phyloP scores from a whole-genome alignment of 2,888 invertebrate genomes.

The Pyrrhosoma nymphula region DNA sequence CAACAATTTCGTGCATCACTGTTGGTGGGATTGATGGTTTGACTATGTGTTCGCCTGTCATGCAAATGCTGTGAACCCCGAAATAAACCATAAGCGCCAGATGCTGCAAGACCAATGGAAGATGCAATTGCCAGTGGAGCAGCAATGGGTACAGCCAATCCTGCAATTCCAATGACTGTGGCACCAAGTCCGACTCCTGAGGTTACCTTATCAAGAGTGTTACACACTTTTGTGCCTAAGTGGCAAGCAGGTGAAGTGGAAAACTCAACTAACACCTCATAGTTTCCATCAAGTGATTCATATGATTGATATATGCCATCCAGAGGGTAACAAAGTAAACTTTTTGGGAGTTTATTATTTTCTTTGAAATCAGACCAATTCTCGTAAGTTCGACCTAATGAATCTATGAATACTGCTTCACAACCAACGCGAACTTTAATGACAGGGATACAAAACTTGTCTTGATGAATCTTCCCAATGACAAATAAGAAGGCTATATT shows the following conservation, averaged over 20 bases:
- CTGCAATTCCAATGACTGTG: constrained; percentile 80
- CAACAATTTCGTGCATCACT: constrained; percentile 82
- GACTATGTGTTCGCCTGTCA: constrained; percentile 80
- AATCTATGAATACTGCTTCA: constrained; percentile 75
- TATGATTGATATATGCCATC: constrained; percentile 79
- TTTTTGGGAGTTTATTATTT: constrained; percentile 80
- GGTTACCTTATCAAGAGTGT: constrained; percentile 73
- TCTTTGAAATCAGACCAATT: constrained; percentile 80
- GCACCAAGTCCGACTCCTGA: constrained; percentile 76
- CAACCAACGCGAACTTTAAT: not conserved
- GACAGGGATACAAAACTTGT: not conserved
- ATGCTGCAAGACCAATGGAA: constrained; percentile 78
- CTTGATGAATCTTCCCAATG: not conserved
- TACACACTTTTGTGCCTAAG: constrained; percentile 73
- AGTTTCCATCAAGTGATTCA: constrained; percentile 66
- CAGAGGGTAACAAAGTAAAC: constrained; percentile 80
- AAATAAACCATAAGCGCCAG: constrained; percentile 80
- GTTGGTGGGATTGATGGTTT: constrained; percentile 80
- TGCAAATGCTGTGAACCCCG: constrained; percentile 79
- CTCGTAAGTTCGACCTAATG: constrained; percentile 80
- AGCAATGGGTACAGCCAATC: constrained; percentile 79
- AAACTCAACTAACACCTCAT: constrained; percentile 74
- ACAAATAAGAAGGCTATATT: constrained; percentile 23
- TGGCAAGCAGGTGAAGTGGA: constrained; percentile 75
- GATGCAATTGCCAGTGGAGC: constrained; percentile 75